A percentile compares a stretch with the other conserved stretches of the same genome.
Conservation (phyloP, 2,797 vertebrate species). For the Holocentrus rufus region DNA sequence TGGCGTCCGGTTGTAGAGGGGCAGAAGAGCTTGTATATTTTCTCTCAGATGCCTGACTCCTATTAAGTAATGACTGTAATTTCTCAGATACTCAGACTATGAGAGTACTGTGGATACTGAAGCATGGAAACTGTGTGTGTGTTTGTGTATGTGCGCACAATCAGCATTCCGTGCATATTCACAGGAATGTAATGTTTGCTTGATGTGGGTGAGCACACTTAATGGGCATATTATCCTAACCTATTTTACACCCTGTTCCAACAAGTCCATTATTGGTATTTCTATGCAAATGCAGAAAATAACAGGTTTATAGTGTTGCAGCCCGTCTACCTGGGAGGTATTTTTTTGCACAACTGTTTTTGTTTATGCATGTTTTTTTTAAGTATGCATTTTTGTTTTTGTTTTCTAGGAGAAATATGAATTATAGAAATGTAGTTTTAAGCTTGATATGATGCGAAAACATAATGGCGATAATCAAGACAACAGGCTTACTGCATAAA, state of each 20-base stretch:
- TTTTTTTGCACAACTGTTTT: background rate
- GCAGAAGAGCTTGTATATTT: slow-evolving; percentile 54
- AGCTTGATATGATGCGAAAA: too few relatives aligned
- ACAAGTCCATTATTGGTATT: slow-evolving; percentile 14
- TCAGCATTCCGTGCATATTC: slow-evolving; percentile 3
- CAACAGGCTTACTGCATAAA: too few relatives aligned
- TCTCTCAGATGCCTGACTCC: slow-evolving; percentile 55
- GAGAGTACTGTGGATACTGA: slow-evolving; percentile 18
- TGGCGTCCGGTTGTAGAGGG: slow-evolving; percentile 53
- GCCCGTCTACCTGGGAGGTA: background rate
- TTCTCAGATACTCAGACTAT: slow-evolving; percentile 43
- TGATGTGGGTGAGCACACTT: slow-evolving; percentile 13
- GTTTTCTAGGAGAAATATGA: too few relatives aligned
- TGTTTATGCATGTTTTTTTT: background rate
- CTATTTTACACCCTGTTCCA: slow-evolving; percentile 15
- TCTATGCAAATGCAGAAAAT: slow-evolving; percentile 33
- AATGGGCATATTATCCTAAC: slow-evolving; percentile 1
- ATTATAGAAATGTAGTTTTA: too few relatives aligned
- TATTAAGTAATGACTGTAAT: slow-evolving; percentile 62
- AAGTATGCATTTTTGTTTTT: too few relatives aligned
- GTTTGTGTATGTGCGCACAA: slow-evolving; percentile 1
- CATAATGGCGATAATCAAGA: too few relatives aligned
- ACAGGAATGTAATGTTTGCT: slow-evolving; percentile 9
- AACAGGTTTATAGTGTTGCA: background rate
- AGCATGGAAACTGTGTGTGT: background rate